Percentiles rank a stretch among this genome's conserved stretches.
Conservation (phyloP, 1,140 invertebrate species). For the Aphelinus certus region DNA sequence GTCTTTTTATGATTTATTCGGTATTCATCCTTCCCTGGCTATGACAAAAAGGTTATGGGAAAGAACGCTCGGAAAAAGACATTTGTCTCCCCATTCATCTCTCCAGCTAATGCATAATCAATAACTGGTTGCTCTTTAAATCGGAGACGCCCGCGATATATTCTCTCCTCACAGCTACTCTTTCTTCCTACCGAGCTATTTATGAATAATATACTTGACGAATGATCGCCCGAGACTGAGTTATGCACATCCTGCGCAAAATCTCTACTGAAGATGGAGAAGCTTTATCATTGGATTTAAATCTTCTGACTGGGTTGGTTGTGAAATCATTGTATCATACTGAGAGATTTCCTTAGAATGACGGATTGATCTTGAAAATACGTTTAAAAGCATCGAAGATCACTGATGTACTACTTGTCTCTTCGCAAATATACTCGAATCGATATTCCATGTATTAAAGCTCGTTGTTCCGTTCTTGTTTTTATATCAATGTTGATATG, state of each 20-base stretch:
- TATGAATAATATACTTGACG: constrained; percentile 11
- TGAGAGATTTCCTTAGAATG: too few species aligned
- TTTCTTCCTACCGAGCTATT: constrained; percentile 1
- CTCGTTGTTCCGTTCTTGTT: too few species aligned
- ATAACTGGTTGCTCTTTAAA: constrained; percentile 32
- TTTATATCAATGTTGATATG: too few species aligned
- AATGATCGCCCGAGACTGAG: neutral
- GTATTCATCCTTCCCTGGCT: neutral
- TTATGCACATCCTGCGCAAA: too few species aligned
- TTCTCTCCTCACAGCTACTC: neutral
- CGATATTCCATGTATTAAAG: neutral
- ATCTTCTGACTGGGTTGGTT: too few species aligned
- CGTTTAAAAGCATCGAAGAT: too few species aligned
- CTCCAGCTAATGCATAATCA: constrained; percentile 35
- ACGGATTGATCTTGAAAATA: too few species aligned
- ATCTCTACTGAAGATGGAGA: too few species aligned
- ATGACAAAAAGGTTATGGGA: constrained; percentile 16
- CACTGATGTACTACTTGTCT: neutral
- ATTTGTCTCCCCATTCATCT: constrained; percentile 38
- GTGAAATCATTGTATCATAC: too few species aligned
- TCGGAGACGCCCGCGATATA: constrained; percentile 9
- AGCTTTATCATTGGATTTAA: too few species aligned
- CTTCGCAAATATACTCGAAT: neutral
- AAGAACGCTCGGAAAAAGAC: constrained; percentile 35
- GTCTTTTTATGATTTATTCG: constrained; percentile 25